Evolutionary conservation across 1,140 invertebrate genomes (phyloP), one percentile per base, ranked within the genome.

Genomic region (Brachionus calyciflorus): DNA sequence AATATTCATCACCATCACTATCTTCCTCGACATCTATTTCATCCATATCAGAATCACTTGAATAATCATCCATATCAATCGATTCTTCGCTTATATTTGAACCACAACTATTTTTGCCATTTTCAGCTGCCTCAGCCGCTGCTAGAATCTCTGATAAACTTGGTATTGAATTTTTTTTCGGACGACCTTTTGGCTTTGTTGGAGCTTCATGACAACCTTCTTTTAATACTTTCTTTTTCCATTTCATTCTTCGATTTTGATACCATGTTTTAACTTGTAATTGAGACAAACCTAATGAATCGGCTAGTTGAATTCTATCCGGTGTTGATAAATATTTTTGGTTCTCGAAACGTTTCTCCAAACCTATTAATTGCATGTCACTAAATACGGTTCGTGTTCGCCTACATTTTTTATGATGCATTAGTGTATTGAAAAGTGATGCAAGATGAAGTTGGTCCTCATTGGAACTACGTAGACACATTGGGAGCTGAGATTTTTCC

Each of bases 261-360:
- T 60, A 77, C 85, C 85, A 86, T 0, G 86, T 87, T 79, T 87
- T 88, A 3, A 90, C 90, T 86, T 99, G 96, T 0, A 96, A 96
- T 87, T 99, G 95, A 1, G 93, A 96, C 2, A 99, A 87, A 80
- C 92, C 93, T 12, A 99, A 86, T 0, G 91, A 91, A 2, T 91
- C 90, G 0, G 96, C 96, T 49, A 99, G 85, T 81, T 98, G 94
- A 6, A 98, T 92, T 55, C 96, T 85, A 82, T 99, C 96, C 0
- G 95, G 94, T 0, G 96, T 98, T 6, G 93, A 96, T 12, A 99
- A 87, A 85, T 99, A 99, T 73, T 95, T 89, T 83, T 99, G 95
- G 0, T 90, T 90, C 80, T 97, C 94, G 82, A 99, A 99, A 33
- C 94, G 88, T 81, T 96, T 93, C 83, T 98, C 96, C 76, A 87